phyloP scores from a whole-genome alignment of 2,888 invertebrate genomes.

The Drosophila heteroneura region DNA sequence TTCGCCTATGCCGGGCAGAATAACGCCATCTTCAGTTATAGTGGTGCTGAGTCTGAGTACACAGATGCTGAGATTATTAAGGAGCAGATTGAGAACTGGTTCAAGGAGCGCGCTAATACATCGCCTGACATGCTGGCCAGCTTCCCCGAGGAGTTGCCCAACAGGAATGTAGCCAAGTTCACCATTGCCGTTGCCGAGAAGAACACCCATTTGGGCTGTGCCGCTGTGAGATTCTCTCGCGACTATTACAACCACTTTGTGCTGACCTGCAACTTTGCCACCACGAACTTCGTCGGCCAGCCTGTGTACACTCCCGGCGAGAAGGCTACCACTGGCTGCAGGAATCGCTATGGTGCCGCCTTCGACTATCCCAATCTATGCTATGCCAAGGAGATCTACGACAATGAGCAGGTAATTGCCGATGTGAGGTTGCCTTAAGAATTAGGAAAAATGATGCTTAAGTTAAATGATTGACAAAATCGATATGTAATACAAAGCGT shows the following conservation, averaged over 20 bases:
- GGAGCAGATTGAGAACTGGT: constrained; percentile 67
- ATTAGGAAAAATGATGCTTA: not conserved
- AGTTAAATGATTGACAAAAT: constrained; percentile 1
- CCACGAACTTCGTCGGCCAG: constrained; percentile 54
- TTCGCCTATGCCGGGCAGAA: constrained; percentile 67
- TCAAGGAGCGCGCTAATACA: constrained; percentile 48
- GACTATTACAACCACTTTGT: constrained; percentile 59
- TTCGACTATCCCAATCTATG: constrained; percentile 64
- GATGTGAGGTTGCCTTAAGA: constrained; percentile 30
- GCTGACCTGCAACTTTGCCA: constrained; percentile 67
- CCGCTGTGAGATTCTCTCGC: constrained; percentile 52
- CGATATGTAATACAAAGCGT: constrained; percentile 26
- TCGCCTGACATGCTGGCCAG: constrained; percentile 54
- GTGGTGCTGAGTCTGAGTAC: constrained; percentile 59
- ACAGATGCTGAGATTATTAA: constrained; percentile 64
- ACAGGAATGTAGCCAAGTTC: constrained; percentile 59
- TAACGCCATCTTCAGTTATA: constrained; percentile 65
- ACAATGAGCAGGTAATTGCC: constrained; percentile 54
- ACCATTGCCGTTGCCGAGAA: constrained; percentile 63
- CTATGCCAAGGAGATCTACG: constrained; percentile 66
- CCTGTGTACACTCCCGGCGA: constrained; percentile 63
- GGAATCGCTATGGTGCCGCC: constrained; percentile 63
- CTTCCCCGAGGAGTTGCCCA: constrained; percentile 60
- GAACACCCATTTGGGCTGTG: constrained; percentile 64
- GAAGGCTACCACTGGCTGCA: constrained; percentile 56